Evolutionary conservation across 1,140 invertebrate species (phyloP).

Genomic region (Drosophila nasuta): DNA sequence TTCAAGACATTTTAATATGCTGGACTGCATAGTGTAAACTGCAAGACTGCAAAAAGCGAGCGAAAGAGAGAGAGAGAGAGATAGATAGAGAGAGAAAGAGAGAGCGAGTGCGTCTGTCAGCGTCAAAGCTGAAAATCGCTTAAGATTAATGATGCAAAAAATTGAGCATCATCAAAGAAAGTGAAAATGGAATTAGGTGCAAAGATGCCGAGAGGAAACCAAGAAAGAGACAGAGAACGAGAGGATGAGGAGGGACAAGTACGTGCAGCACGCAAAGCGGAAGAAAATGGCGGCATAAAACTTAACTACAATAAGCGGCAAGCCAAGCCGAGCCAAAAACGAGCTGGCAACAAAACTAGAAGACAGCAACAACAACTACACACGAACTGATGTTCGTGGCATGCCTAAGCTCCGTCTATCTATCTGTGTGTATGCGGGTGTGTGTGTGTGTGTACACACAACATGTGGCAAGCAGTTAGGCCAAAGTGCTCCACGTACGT

Average conservation of each 20-base stretch:
- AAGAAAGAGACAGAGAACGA: background rate
- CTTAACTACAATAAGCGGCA: conserved; percentile 73
- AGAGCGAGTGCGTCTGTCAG: conserved; percentile 55
- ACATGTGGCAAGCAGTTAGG: conserved; percentile 66
- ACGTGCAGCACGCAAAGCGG: conserved; percentile 73
- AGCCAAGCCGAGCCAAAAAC: conserved; percentile 55
- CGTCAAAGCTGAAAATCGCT: conserved; percentile 76
- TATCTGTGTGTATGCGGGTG: background rate
- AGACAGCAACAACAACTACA: conserved; percentile 19
- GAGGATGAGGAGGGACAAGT: conserved; percentile 2
- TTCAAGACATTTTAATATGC: conserved; percentile 33
- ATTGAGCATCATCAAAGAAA: conserved; percentile 81
- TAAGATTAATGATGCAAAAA: conserved; percentile 82
- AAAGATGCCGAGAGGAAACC: conserved; percentile 33
- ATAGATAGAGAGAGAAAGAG: background rate
- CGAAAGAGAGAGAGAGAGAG: background rate
- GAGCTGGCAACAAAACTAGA: conserved; percentile 58
- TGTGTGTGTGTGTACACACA: conserved; percentile 19
- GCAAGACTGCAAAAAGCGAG: conserved; percentile 1
- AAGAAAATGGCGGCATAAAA: conserved; percentile 74
- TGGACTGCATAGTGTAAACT: conserved; percentile 12
- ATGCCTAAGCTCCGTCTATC: background rate
- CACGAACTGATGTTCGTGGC: background rate
- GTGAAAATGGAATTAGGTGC: conserved; percentile 82
- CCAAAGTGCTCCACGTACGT: conserved; percentile 66